Evolutionary conservation across 2,113 vertebrate genomes (phyloP).

Genomic region (Clarias magur): DNA sequence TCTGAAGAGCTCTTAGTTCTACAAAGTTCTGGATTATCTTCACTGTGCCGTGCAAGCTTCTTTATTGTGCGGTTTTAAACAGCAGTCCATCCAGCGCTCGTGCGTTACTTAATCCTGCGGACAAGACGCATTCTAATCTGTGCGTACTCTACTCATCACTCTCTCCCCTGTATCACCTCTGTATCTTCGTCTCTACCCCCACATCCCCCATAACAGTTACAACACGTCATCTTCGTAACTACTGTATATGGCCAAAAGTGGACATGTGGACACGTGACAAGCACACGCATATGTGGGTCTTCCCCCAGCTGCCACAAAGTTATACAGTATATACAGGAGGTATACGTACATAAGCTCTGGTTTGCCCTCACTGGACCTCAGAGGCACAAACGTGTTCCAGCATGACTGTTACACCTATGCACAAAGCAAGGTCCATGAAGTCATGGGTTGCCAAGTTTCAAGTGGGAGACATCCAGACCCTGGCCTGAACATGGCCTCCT

Average conservation of each 20-base stretch:
- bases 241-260: not conserved
- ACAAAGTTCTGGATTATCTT: constrained; percentile 24
- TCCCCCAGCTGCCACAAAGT: not conserved
- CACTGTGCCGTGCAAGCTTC: not conserved
- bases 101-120: not conserved
- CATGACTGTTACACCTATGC: not conserved
- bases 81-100: constrained; percentile 1
- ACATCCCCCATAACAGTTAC: not conserved
- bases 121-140: not conserved
- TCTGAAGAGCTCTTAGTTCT: constrained; percentile 33
- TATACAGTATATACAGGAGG: not conserved
- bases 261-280: not conserved
- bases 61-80: not conserved
- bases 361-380: not conserved
- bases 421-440: too few relatives aligned
- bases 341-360: too few relatives aligned
- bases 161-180: not conserved
- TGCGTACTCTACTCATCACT: not conserved
- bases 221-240: not conserved
- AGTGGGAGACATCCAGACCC: too few relatives aligned
- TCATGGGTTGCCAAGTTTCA: too few relatives aligned
- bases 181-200: not conserved
- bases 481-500: too few relatives aligned
- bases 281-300: not conserved
- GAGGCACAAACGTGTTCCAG: not conserved